A percentile compares a stretch with the other conserved stretches of the same genome.
These are phyloP conservation scores for Lithosia quadra DNA, from an alignment of 2,888 invertebrate genomes.

Conservation along the genomic window DNA sequence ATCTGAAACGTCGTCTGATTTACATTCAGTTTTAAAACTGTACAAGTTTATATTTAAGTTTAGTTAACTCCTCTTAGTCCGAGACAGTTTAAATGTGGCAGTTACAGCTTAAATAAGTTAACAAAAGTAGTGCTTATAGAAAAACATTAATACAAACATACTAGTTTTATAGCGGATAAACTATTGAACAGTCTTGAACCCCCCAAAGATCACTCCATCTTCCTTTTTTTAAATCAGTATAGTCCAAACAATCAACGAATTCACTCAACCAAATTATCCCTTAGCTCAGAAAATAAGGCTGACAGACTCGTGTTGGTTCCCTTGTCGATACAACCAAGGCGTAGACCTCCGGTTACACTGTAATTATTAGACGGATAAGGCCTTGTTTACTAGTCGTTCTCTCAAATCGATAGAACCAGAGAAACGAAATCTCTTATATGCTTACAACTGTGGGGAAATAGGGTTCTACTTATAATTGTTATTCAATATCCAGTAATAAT, in stretches of 20 bases:
- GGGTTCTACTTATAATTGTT: constrained; percentile 19
- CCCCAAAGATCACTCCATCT: neutral
- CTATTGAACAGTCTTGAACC: neutral
- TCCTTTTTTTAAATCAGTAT: neutral
- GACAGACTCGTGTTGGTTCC: constrained; percentile 25
- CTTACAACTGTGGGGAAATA: neutral
- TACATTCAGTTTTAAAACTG: neutral
- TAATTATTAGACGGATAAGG: neutral
- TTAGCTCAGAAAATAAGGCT: constrained; percentile 29
- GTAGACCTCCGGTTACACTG: constrained; percentile 8
- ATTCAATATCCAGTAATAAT: neutral
- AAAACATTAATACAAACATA: too few relatives aligned
- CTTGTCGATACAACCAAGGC: constrained; percentile 6
- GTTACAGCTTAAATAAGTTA: neutral
- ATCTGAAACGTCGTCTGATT: neutral
- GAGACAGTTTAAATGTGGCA: neutral
- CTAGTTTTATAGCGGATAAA: neutral
- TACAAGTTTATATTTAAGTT: neutral
- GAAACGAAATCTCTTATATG: neutral
- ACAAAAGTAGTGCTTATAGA: too few relatives aligned
- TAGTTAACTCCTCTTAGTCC: neutral
- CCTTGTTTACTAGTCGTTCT: neutral
- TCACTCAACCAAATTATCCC: constrained; percentile 35
- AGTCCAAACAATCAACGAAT: constrained; percentile 20
- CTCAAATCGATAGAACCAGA: constrained; percentile 6